Percentiles rank a stretch among this genome's conserved stretches.
phyloP scores from a whole-genome alignment of 2,113 vertebrate species.

The Eptesicus fuscus region DNA sequence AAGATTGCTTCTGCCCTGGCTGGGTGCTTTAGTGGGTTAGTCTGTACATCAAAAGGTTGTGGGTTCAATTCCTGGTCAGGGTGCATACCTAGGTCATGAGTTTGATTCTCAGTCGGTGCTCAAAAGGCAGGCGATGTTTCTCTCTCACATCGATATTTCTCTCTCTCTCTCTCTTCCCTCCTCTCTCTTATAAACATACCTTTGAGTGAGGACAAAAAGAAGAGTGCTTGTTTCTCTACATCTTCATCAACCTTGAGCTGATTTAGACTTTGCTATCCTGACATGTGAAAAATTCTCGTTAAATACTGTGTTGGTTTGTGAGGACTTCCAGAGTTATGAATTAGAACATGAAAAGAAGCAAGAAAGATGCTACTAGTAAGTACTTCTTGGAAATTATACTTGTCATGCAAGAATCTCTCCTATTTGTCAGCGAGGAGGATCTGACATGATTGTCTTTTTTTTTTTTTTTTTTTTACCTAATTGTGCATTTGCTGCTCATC shows the following conservation, averaged over 20 bases:
- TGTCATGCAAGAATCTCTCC: slow-evolving; percentile 32
- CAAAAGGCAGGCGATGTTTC: no score
- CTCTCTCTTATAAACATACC: no score
- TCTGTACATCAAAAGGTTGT: not conserved
- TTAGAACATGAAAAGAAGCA: not conserved
- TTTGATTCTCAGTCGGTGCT: no score
- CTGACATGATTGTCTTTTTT: slow-evolving; percentile 34
- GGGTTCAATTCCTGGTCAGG: not conserved
- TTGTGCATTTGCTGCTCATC: not conserved
- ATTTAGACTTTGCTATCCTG: not conserved
- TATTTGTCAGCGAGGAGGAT: not conserved
- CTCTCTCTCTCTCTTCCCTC: no score
- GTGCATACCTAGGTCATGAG: no score
- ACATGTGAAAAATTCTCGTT: slow-evolving; percentile 5
- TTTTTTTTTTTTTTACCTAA: slow-evolving; percentile 41
- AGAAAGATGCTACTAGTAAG: not conserved
- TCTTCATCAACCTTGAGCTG: not conserved
- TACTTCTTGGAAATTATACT: not conserved
- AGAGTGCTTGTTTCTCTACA: not conserved
- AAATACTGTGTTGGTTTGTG: not conserved
- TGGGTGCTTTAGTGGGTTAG: not conserved
- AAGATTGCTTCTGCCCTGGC: not conserved
- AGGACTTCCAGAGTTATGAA: not conserved
- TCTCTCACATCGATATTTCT: no score
- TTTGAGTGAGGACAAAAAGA: no score